These are phyloP conservation scores for Lethocerus indicus DNA, from an alignment of 1,140 invertebrate genomes.

Conservation along the genomic window DNA sequence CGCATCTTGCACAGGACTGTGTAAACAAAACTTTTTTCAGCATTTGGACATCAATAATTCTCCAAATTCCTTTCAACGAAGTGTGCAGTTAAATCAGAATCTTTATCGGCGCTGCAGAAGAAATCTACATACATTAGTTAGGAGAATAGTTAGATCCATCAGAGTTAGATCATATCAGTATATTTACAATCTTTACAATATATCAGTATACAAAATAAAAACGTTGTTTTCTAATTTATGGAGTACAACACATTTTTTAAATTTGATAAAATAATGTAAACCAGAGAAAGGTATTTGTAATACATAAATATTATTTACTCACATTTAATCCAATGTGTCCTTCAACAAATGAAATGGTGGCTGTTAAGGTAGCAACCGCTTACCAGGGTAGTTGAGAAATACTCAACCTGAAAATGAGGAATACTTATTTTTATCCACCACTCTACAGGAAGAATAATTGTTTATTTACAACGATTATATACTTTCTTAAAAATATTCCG, in stretches of 20 bases:
- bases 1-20: conserved; percentile 15
- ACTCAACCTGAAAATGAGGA: conserved; percentile 13
- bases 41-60: background rate
- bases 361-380: conserved; percentile 12
- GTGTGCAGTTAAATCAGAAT: background rate
- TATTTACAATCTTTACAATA: too few species aligned
- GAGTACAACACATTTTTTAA: background rate
- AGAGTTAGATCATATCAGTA: too few species aligned
- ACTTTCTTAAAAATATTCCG: too few species aligned
- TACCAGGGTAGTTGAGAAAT: conserved; percentile 13
- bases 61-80: background rate
- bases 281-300: background rate
- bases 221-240: too few species aligned
- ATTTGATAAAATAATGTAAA: background rate
- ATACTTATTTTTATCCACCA: too few species aligned
- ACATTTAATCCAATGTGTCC: conserved; percentile 14
- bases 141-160: background rate
- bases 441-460: too few species aligned
- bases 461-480: too few species aligned
- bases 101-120: background rate
- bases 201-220: too few species aligned
- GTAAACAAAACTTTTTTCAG: background rate
- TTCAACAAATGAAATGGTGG: conserved; percentile 14
- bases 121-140: background rate
- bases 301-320: background rate